Conservation (phyloP, 1,140 invertebrate species). For the Spodoptera frugiperda region DNA sequence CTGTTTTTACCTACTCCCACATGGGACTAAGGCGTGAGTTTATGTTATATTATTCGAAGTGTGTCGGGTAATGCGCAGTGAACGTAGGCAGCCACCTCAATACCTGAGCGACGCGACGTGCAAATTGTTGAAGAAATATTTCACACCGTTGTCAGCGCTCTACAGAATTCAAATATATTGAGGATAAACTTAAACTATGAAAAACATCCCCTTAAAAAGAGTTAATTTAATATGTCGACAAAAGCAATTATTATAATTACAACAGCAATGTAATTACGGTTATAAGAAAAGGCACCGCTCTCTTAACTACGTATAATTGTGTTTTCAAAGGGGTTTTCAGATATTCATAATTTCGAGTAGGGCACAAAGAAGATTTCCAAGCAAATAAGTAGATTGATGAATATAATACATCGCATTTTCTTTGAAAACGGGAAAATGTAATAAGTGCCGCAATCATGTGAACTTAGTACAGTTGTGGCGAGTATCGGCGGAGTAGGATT, state of each 20-base stretch:
- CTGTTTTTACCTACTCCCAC: too few relatives aligned
- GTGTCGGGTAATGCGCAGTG: too few relatives aligned
- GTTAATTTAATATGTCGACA: conserved; percentile 77
- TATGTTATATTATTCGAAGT: too few relatives aligned
- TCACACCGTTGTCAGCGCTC: neutral
- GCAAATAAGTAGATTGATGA: conserved; percentile 42
- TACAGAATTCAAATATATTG: conserved; percentile 23
- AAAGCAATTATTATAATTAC: conserved; percentile 84
- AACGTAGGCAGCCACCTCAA: neutral
- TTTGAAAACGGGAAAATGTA: conserved; percentile 31
- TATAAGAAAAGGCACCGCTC: conserved; percentile 71
- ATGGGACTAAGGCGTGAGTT: too few relatives aligned
- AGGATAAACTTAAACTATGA: conserved; percentile 3
- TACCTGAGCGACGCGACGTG: conserved; percentile 6
- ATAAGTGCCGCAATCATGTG: conserved; percentile 37
- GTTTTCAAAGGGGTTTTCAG: conserved; percentile 75
- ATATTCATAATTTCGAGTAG: conserved; percentile 70
- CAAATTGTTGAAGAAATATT: conserved; percentile 12
- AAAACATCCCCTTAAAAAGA: conserved; percentile 67
- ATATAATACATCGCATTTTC: conserved; percentile 38
- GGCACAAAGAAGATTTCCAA: conserved; percentile 58
- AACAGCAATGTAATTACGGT: conserved; percentile 74
- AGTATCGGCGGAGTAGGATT: conserved; percentile 16
- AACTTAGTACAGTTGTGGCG: conserved; percentile 25
- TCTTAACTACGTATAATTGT: conserved; percentile 78